Percentiles rank a stretch among this genome's conserved stretches.
These are phyloP conservation scores for Centruroides sculpturatus DNA, from an alignment of 1,140 invertebrate species.

Conservation along the genomic window DNA sequence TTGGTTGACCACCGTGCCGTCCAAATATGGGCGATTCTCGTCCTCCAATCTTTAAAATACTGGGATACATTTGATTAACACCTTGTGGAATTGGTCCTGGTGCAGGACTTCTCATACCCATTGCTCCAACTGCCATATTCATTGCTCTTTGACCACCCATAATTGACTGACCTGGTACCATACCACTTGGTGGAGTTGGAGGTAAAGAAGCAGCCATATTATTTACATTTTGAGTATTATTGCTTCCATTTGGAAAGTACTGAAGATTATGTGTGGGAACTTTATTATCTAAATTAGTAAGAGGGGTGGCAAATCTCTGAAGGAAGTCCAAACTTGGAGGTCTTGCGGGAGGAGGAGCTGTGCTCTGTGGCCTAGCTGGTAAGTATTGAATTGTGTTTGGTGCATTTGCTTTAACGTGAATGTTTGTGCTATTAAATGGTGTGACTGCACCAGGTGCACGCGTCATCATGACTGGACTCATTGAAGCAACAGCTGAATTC, in stretches of 20 bases:
- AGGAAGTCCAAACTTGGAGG: slow-evolving; percentile 84
- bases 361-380: slow-evolving; percentile 49
- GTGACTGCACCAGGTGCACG: slow-evolving; percentile 10
- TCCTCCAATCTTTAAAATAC: slow-evolving; percentile 7
- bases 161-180: slow-evolving; percentile 23
- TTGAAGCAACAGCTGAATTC: slow-evolving; percentile 19
- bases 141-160: slow-evolving; percentile 27
- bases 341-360: slow-evolving; percentile 38
- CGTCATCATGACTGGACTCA: slow-evolving; percentile 16
- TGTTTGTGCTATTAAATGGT: slow-evolving; percentile 23
- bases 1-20: slow-evolving; percentile 8
- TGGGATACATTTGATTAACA: slow-evolving; percentile 9
- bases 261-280: slow-evolving; percentile 53
- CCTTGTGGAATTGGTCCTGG: slow-evolving; percentile 1
- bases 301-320: slow-evolving; percentile 53
- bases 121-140: slow-evolving; percentile 26
- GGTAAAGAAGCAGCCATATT: slow-evolving; percentile 23
- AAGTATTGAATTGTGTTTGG: slow-evolving; percentile 97
- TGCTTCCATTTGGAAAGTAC: slow-evolving; percentile 46
- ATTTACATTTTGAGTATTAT: slow-evolving; percentile 3
- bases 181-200: slow-evolving; percentile 21
- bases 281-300: slow-evolving; percentile 46
- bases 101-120: slow-evolving; percentile 13
- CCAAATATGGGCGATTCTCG: slow-evolving; percentile 13
- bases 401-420: slow-evolving; percentile 77